Evolutionary conservation across 2,797 vertebrate species (phyloP).

Genomic region (Sebastes steindachneri): DNA sequence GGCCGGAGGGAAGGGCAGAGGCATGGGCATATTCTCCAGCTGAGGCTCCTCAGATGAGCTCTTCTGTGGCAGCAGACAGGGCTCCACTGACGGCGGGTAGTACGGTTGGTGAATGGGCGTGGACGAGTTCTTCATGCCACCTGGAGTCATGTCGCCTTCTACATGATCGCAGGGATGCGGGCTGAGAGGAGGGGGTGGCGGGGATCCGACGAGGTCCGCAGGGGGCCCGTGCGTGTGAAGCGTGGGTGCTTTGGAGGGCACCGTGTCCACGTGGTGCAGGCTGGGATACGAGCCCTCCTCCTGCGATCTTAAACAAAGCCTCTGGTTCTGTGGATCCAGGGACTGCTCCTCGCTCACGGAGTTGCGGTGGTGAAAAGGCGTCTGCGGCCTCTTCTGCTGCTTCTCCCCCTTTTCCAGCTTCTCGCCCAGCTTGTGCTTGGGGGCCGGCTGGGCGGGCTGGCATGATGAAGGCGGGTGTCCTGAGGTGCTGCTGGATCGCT

Average conservation of each 20-base stretch:
- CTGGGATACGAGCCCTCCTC: constrained; percentile 92
- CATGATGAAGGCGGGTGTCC: constrained; percentile 89
- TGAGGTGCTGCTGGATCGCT: constrained; percentile 90
- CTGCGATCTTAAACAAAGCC: constrained; percentile 89
- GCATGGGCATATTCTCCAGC: constrained; percentile 86
- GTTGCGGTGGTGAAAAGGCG: constrained; percentile 96
- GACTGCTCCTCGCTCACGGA: constrained; percentile 90
- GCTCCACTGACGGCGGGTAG: constrained; percentile 93
- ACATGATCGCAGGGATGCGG: constrained; percentile 93
- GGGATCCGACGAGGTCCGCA: constrained; percentile 89
- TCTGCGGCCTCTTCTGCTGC: constrained; percentile 96
- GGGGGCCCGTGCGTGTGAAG: constrained; percentile 88
- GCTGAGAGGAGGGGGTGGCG: constrained; percentile 96
- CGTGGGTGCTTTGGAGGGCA: constrained; percentile 89
- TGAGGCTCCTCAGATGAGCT: constrained; percentile 87
- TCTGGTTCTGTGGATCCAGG: constrained; percentile 90
- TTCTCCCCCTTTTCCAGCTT: constrained; percentile 98
- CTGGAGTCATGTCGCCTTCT: constrained; percentile 85
- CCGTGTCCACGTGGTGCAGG: constrained; percentile 87
- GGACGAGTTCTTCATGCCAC: constrained; percentile 89
- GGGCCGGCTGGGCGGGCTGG: constrained; percentile 88
- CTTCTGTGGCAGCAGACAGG: constrained; percentile 92
- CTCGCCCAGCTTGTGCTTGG: constrained; percentile 96
- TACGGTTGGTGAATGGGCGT: constrained; percentile 95
- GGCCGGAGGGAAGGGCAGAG: constrained; percentile 84